phyloP scores from a whole-genome alignment of 2,113 vertebrate genomes.

The Chlamydotis undulata region DNA sequence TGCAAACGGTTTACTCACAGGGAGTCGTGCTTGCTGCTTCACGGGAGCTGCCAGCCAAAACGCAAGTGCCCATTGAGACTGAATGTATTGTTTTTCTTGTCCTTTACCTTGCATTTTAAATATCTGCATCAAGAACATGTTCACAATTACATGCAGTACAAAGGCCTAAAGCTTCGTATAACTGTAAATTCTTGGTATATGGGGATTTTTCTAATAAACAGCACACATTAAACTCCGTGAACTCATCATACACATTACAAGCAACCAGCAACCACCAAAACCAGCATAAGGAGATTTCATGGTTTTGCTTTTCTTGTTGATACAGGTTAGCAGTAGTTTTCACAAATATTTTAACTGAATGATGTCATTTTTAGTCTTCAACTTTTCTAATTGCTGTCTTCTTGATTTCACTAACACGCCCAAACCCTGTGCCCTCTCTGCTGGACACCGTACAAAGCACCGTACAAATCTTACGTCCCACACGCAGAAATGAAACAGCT shows the following conservation, averaged over 20 bases:
- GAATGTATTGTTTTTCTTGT: fast-evolving
- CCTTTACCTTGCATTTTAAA: background rate
- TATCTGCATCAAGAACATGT: fast-evolving
- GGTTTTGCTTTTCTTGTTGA: background rate
- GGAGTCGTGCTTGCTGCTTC: fast-evolving
- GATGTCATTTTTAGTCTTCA: background rate
- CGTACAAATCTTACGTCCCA: background rate
- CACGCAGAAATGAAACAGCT: background rate
- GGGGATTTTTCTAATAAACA: background rate
- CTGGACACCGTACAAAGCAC: background rate
- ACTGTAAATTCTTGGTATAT: background rate
- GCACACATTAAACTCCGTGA: background rate
- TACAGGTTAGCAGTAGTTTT: background rate
- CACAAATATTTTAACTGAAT: background rate
- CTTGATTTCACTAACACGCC: background rate
- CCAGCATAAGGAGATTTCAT: background rate
- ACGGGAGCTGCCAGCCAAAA: background rate
- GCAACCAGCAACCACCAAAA: background rate
- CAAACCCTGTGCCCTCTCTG: background rate
- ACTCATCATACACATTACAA: background rate
- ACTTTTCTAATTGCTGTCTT: background rate
- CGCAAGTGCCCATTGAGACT: fast-evolving
- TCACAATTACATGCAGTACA: fast-evolving
- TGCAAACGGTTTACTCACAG: background rate
- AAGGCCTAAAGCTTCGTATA: background rate